These are phyloP conservation scores for Cyprinodon tularosa DNA, from an alignment of 2,113 vertebrate genomes.

Conservation along the genomic window DNA sequence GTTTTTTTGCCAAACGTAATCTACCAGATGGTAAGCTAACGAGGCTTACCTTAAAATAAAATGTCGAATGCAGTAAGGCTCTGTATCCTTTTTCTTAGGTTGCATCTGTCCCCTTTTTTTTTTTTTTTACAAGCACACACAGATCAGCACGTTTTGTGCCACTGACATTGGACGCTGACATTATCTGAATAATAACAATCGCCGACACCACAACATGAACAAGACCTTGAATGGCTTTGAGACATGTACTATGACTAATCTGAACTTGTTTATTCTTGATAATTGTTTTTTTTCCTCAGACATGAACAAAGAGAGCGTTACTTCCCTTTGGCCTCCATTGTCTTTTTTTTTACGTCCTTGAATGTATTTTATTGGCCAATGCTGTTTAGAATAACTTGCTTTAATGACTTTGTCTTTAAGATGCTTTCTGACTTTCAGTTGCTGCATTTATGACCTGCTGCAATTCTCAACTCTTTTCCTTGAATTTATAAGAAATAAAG, in stretches of 20 bases:
- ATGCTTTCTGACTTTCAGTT: conserved; percentile 27
- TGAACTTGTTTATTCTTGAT: not conserved
- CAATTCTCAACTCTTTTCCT: not conserved
- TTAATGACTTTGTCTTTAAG: conserved; percentile 9
- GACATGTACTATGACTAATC: not conserved
- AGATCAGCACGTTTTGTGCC: not conserved
- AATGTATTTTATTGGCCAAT: not conserved
- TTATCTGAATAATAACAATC: not conserved
- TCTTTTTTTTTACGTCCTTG: not conserved
- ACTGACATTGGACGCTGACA: not conserved
- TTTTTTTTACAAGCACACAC: not conserved
- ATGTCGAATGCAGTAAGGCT: not conserved
- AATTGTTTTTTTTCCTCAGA: conserved; percentile 6
- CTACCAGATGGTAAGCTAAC: not conserved
- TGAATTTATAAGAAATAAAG: not conserved
- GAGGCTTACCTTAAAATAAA: not conserved
- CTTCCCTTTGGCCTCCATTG: not conserved
- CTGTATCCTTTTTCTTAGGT: not conserved
- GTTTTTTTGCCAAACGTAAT: not conserved
- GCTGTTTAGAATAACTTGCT: not conserved
- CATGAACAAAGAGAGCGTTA: conserved; percentile 6
- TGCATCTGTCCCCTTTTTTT: not conserved
- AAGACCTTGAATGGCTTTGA: not conserved
- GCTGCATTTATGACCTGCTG: conserved; percentile 11
- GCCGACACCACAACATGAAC: not conserved